Percentiles rank a stretch among this genome's conserved stretches.
These are phyloP conservation scores for Lomographa bimaculata DNA, from an alignment of 2,888 invertebrate species.

Conservation along the genomic window DNA sequence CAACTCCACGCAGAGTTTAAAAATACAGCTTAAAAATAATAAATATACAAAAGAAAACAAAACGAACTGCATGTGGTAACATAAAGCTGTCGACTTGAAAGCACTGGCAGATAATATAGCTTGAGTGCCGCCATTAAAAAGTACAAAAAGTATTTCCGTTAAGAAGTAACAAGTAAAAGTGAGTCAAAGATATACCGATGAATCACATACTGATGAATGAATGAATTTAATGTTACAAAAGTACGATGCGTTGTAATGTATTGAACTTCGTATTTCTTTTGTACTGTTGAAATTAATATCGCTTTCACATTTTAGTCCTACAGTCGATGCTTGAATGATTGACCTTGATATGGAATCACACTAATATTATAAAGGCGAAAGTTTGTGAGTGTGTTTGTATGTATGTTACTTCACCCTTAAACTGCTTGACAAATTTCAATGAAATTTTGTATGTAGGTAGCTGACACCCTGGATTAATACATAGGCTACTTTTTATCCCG, in stretches of 20 bases:
- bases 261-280: slow-evolving; percentile 3
- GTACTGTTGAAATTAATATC: neutral
- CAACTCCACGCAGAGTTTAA: slow-evolving; percentile 25
- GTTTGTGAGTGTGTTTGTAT: too few relatives aligned
- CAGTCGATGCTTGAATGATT: too few relatives aligned
- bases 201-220: slow-evolving; percentile 13
- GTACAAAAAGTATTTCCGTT: slow-evolving; percentile 7
- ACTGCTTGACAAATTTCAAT: too few relatives aligned
- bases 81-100: slow-evolving; percentile 8
- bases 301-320: slow-evolving; percentile 1
- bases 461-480: too few relatives aligned
- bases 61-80: slow-evolving; percentile 6
- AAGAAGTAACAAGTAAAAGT: slow-evolving; percentile 12
- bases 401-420: too few relatives aligned
- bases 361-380: too few relatives aligned
- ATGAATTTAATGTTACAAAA: neutral
- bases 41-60: slow-evolving; percentile 16
- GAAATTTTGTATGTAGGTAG: too few relatives aligned
- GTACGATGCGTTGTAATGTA: neutral
- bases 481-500: too few relatives aligned
- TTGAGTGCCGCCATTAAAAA: slow-evolving; percentile 1
- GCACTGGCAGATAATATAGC: slow-evolving; percentile 1
- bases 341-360: too few relatives aligned
- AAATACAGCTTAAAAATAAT: slow-evolving; percentile 10
- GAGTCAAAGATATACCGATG: slow-evolving; percentile 3